Evolutionary conservation across 2,888 invertebrate species (phyloP).

Genomic region (Eurytoma adleriae): DNA sequence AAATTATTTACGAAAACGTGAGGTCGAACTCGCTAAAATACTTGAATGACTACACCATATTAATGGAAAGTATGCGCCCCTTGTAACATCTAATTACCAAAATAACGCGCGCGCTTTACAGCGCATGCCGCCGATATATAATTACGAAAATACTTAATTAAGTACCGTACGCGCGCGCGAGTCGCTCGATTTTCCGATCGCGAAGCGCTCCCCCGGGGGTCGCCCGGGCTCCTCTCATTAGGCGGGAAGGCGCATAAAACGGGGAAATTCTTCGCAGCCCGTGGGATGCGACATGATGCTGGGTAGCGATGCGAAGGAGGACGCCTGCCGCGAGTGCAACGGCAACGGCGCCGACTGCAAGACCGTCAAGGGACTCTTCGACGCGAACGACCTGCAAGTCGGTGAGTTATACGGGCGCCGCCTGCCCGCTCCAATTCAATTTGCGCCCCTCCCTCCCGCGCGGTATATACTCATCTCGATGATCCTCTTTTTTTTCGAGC

Average conservation of each 20-base stretch:
- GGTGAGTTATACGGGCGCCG: conserved; percentile 77
- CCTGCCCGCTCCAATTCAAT: conserved; percentile 30
- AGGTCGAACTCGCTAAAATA: no score
- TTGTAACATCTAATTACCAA: no score
- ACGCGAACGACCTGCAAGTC: conserved; percentile 84
- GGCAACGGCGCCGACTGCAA: conserved; percentile 93
- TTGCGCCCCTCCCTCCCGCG: conserved; percentile 2
- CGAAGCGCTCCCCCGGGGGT: no score
- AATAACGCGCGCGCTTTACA: no score
- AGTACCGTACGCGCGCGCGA: no score
- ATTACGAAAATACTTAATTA: no score
- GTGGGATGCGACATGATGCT: conserved; percentile 97
- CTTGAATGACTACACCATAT: no score
- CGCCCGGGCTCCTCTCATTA: no score
- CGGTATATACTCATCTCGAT: not conserved
- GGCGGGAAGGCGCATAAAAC: not conserved
- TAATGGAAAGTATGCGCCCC: no score
- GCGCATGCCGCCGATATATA: no score
- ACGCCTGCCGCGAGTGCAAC: conserved; percentile 94
- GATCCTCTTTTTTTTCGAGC: conserved; percentile 62
- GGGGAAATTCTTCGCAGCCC: conserved; percentile 78
- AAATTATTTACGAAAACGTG: no score
- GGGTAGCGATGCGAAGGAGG: conserved; percentile 90
- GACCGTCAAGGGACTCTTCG: conserved; percentile 84
- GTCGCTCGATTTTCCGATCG: no score